These are phyloP conservation scores for Leptinotarsa texana DNA, from an alignment of 1,140 invertebrate species.

Conservation along the genomic window DNA sequence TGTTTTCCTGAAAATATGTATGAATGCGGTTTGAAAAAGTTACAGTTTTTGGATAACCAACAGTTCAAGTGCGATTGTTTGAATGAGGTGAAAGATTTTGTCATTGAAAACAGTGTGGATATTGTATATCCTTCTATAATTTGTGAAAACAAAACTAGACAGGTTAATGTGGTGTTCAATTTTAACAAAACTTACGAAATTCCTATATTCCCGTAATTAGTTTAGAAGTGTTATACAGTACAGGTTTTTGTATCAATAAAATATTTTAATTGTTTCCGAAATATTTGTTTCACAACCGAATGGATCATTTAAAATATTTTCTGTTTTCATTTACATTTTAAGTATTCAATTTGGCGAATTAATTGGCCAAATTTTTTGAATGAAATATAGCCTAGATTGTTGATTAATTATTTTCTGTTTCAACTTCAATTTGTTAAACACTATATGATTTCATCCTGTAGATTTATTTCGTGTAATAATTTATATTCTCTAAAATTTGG, in stretches of 20 bases:
- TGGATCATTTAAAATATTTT: no score
- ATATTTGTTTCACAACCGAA: no score
- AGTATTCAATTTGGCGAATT: neutral
- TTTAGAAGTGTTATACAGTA: neutral
- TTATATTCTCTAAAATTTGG: no score
- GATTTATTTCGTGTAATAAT: no score
- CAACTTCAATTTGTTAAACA: no score
- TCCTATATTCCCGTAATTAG: constrained; percentile 24
- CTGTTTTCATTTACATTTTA: no score
- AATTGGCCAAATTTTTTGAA: neutral
- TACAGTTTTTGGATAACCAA: constrained; percentile 35
- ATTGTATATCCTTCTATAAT: constrained; percentile 40
- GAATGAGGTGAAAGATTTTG: constrained; percentile 31
- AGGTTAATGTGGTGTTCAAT: constrained; percentile 40
- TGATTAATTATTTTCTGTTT: no score
- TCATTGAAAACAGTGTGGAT: constrained; percentile 25
- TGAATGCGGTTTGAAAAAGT: constrained; percentile 20
- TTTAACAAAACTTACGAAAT: constrained; percentile 37
- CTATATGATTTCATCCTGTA: no score
- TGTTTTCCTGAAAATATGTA: constrained; percentile 37
- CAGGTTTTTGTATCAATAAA: neutral
- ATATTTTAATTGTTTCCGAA: neutral
- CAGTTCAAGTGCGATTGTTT: constrained; percentile 36
- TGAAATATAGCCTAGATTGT: no score
- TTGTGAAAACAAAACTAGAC: constrained; percentile 34